Base-by-base conservation (phyloP, 2,888 invertebrate species). In the Drosophila fungiperda region DNA sequence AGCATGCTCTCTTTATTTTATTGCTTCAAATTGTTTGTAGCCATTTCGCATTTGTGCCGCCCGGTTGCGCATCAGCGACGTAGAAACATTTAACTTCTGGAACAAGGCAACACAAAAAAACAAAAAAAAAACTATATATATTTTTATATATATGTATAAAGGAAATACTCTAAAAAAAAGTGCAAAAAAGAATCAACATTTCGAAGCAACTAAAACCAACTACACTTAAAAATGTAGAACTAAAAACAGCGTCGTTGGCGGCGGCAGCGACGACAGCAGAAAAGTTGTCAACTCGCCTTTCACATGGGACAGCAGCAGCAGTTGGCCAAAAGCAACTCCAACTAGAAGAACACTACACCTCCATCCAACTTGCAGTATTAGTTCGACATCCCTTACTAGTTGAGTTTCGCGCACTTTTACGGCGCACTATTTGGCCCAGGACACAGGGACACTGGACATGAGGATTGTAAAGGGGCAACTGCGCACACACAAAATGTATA, bases 31-130 rank as follows among this genome's bases (percentile, higher is more conserved):
- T 86, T 86, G 86, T 86, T 86, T 86, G 89, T 89, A 87, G 89
- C 86, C 89, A 86, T 87, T 86, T 89, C 86, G 87, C 85, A 89
- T 86, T 86, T 86, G 86, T 89, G 86, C 89, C 83, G 89, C 87
- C 77, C 81, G 87, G 87, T 80, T 86, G 86, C 89, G 70, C 89
- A 85, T 78, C 86, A 83, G 80, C 86, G 83, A 83, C 83, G 76
- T 78, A 87, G 86, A 87, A 86, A 79, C 85, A 86, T 86, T 86
- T 86, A 86, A 87, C 86, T 86, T 86, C 80, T 87, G 73, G 36
- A 86, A 83, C 78, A 83, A 78, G 69, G 33, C 11, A 23, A 40
- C 53, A 54, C 32, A 40, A 57, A 57, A 49, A 57, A 36, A 60
- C 9, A 63, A 50, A 26, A 26, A 26, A 26, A 26, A 26, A 26